Conservation (phyloP, 2,888 invertebrate species). For the Platynereis dumerilii region DNA sequence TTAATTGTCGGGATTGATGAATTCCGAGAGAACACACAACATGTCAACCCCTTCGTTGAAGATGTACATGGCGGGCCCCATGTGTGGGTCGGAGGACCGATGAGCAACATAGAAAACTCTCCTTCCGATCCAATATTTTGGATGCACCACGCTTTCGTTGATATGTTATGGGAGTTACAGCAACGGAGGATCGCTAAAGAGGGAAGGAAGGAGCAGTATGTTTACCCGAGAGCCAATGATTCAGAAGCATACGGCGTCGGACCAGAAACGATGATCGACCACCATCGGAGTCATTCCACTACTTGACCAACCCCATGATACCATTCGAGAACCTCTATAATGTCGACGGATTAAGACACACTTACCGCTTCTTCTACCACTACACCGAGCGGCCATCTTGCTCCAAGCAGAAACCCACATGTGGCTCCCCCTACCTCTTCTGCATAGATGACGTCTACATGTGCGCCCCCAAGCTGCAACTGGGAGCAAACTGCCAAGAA, state of each 20-base stretch:
- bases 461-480: neutral
- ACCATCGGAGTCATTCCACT: neutral
- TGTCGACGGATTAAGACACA: neutral
- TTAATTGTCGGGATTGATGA: no score
- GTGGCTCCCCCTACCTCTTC: conserved; percentile 7
- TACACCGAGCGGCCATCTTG: neutral
- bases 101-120: neutral
- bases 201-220: neutral
- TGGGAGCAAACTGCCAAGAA: neutral
- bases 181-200: neutral
- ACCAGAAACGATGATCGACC: neutral
- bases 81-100: neutral
- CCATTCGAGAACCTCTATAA: neutral
- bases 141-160: neutral
- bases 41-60: neutral
- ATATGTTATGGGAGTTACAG: neutral
- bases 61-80: neutral
- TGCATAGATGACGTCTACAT: neutral
- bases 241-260: neutral
- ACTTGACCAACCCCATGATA: neutral
- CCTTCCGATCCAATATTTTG: neutral
- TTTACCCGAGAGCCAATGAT: neutral
- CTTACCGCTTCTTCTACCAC: neutral
- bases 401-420: neutral
- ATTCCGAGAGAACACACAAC: neutral